Base-by-base conservation (phyloP, 2,888 invertebrate species). In the Ditula angustiorana region DNA sequence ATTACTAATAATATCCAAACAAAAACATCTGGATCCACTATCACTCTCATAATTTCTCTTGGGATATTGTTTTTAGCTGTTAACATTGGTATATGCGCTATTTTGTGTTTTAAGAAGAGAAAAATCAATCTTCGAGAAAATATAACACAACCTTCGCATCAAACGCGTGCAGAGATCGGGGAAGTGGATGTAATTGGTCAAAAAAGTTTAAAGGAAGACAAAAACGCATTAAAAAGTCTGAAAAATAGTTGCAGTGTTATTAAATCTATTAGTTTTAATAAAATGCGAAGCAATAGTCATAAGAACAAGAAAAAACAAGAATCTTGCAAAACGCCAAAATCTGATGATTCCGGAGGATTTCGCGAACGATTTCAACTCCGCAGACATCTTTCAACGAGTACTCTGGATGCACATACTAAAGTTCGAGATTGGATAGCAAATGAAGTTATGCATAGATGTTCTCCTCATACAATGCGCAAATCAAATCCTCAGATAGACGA, bases 351-450 rank as follows among this genome's bases (percentile, higher is more conserved):
- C 1, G 93, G 93, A 10, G 93, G 94, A 46, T 94, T 94, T 72
- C 91, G 94, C 41, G 90, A 94, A 74, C 84, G 94, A 63, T 95
- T 95, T 75, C 95, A 95, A 80, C 85, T 96, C 26, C 94, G 95
- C 19, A 86, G 96, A 21, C 96, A 96, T 82, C 94, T 96, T 77
- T 97, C 96, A 5, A 95, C 94, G 4, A 97, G 96, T 68, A 97
- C 97, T 0, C 95, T 97, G 69, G 97, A 97, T 82, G 96, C 97
- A 0, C 96, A 97, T 78, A 96, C 96, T 11, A 97, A 97, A 93
- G 97, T 97, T 0, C 94, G 95, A 68, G 96, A 97, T 74, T 97
- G 97, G 97, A 97, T 97, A 73, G 95, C 96, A 0, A 95, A 96
- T 70, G 96, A 96, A 82, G 95, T 96, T 33, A 95, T 95, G 76